These are phyloP conservation scores for Papilio aristodemus DNA, from an alignment of 1,140 invertebrate species.

Conservation along the genomic window DNA sequence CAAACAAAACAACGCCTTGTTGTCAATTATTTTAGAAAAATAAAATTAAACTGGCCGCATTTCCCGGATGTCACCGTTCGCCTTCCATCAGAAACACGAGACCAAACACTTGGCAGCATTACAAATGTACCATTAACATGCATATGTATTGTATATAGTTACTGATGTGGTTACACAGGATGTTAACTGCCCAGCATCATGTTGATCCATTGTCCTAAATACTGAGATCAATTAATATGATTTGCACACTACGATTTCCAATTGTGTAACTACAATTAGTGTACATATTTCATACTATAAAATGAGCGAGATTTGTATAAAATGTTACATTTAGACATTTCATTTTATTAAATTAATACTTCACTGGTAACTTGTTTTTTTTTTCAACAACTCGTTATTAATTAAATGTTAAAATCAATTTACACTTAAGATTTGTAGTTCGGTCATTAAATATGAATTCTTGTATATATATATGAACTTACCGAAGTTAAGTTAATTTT, in stretches of 20 bases:
- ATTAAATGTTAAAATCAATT: no score
- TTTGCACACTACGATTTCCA: background rate
- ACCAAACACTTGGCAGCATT: constrained; percentile 21
- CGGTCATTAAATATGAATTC: no score
- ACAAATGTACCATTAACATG: constrained; percentile 18
- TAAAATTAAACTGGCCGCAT: background rate
- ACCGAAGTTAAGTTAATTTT: no score
- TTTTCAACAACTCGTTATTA: no score
- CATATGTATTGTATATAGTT: background rate
- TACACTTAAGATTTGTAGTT: no score
- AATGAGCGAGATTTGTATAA: no score
- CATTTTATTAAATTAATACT: background rate
- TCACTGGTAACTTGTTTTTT: no score
- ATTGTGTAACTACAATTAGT: background rate
- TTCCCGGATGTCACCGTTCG: background rate
- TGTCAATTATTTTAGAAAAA: background rate
- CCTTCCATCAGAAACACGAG: constrained; percentile 5
- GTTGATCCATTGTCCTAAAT: background rate
- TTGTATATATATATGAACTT: no score
- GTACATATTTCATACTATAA: background rate
- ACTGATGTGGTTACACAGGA: background rate
- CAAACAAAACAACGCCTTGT: background rate
- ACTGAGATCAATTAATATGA: background rate
- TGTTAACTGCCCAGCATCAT: background rate
- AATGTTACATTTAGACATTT: background rate